phyloP scores from a whole-genome alignment of 2,888 invertebrate genomes.

The Ophraella communa region DNA sequence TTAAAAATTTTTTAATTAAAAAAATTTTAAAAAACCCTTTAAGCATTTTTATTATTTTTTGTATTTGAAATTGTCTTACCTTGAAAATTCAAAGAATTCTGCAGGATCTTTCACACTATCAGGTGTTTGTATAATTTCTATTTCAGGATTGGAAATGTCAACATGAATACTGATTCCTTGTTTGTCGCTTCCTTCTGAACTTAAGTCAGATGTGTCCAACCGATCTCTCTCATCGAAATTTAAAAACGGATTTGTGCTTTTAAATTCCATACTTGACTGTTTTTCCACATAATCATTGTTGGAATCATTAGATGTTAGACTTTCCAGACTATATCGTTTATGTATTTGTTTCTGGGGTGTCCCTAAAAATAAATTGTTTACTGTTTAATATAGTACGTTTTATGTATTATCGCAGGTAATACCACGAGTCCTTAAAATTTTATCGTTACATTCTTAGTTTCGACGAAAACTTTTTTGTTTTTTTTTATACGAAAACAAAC shows the following conservation, averaged over 20 bases:
- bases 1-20: too few relatives aligned
- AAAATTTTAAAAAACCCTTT: too few relatives aligned
- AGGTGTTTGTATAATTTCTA: slow-evolving; percentile 74
- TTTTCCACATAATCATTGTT: slow-evolving; percentile 38
- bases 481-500: too few relatives aligned
- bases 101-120: slow-evolving; percentile 60
- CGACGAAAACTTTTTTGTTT: too few relatives aligned
- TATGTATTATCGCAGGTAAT: too few relatives aligned
- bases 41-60: too few relatives aligned
- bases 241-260: slow-evolving; percentile 61
- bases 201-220: slow-evolving; percentile 50
- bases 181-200: slow-evolving; percentile 51
- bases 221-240: slow-evolving; percentile 55
- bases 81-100: slow-evolving; percentile 65
- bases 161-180: slow-evolving; percentile 58
- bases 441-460: too few relatives aligned
- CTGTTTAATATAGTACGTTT: background rate
- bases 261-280: slow-evolving; percentile 50
- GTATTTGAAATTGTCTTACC: slow-evolving; percentile 26
- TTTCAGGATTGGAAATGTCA: slow-evolving; percentile 73
- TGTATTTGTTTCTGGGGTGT: slow-evolving; percentile 46
- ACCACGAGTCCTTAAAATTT: too few relatives aligned
- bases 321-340: slow-evolving; percentile 55
- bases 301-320: slow-evolving; percentile 55
- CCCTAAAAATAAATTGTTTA: slow-evolving; percentile 4